Conservation (phyloP, 1,140 invertebrate species). For the Procambarus virginalis region DNA sequence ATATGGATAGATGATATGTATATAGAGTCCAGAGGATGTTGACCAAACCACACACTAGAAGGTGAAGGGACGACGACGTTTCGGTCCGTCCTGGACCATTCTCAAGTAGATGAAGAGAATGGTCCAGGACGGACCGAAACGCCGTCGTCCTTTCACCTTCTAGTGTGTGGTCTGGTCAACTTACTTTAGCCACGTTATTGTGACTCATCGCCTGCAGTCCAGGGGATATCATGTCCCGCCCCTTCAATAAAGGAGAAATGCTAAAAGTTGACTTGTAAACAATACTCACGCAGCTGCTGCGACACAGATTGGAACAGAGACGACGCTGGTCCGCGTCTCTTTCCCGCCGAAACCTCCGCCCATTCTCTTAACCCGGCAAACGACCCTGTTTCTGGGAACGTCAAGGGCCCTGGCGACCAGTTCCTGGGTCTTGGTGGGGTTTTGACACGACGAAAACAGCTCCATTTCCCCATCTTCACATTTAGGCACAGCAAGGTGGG, state of each 20-base stretch:
- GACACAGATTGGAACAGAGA: constrained; percentile 76
- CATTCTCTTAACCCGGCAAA: constrained; percentile 87
- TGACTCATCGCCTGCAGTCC: no score
- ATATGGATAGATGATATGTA: no score
- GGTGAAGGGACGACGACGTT: no score
- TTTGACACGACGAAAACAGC: constrained; percentile 87
- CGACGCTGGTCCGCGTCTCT: constrained; percentile 82
- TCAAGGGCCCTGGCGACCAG: constrained; percentile 83
- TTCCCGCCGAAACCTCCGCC: constrained; percentile 98
- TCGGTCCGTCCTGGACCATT: no score
- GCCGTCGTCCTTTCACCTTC: no score
- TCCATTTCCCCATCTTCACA: constrained; percentile 88
- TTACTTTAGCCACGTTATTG: no score
- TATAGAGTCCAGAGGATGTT: no score
- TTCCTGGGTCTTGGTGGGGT: constrained; percentile 84
- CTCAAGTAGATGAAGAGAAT: no score
- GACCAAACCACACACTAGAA: no score
- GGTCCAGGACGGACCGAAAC: no score
- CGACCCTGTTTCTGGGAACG: constrained; percentile 85
- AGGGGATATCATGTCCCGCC: no score
- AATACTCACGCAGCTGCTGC: constrained; percentile 74
- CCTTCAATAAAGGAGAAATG: background rate
- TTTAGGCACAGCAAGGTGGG: constrained; percentile 83
- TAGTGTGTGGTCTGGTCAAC: no score
- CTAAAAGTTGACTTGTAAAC: background rate